A percentile compares a stretch with the other conserved stretches of the same genome.
These are phyloP conservation scores for Tolmerus cingulatus DNA, from an alignment of 2,888 invertebrate species.

Conservation along the genomic window DNA sequence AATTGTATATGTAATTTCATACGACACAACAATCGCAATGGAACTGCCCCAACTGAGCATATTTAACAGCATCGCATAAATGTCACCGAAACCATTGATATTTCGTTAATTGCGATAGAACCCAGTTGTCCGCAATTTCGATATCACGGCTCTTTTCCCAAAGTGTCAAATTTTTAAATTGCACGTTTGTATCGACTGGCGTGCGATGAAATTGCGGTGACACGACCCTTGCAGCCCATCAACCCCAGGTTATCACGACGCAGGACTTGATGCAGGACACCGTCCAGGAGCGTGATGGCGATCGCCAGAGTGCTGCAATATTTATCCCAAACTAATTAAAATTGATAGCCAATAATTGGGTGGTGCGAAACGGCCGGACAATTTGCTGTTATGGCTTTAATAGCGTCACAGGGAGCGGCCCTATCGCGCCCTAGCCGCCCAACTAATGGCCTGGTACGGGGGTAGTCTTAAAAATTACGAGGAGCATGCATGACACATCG, in stretches of 20 bases:
- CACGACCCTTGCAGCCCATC: neutral
- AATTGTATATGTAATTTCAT: no score
- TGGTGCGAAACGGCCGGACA: neutral
- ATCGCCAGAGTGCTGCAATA: neutral
- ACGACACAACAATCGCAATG: no score
- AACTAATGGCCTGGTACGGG: neutral
- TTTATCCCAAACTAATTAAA: conserved; percentile 36
- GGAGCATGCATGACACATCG: neutral
- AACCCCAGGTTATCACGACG: neutral
- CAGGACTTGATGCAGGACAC: neutral
- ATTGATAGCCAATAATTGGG: conserved; percentile 33
- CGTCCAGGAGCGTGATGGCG: neutral
- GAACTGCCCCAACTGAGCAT: neutral
- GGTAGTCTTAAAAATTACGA: neutral
- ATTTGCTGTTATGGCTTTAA: conserved; percentile 33
- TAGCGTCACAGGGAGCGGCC: neutral
- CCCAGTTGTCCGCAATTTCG: neutral
- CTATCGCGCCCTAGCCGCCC: neutral
- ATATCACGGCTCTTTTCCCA: neutral
- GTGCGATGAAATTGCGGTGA: neutral
- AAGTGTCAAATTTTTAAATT: neutral
- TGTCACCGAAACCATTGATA: neutral
- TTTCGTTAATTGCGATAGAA: neutral
- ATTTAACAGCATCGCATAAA: neutral
- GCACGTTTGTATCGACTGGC: neutral